These are phyloP conservation scores for Tetragnatha montana DNA, from an alignment of 2,888 invertebrate species.

Conservation along the genomic window DNA sequence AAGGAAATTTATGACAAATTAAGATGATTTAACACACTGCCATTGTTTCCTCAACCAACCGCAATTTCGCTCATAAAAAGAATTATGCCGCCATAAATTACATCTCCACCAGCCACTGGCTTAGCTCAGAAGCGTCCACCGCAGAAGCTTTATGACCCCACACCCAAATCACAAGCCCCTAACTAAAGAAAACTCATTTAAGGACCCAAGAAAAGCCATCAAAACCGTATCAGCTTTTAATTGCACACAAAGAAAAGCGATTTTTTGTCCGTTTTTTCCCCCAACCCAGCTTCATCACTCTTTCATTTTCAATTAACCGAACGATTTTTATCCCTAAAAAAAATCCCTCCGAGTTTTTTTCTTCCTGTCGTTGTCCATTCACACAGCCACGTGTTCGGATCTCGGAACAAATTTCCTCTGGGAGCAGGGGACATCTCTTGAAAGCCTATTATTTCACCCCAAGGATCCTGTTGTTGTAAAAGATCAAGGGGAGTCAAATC, in stretches of 20 bases:
- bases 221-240: not conserved
- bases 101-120: too few species aligned
- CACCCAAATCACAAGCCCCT: not conserved
- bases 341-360: not conserved
- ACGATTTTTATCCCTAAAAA: not conserved
- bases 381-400: slow-evolving; percentile 21
- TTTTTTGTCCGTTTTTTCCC: not conserved
- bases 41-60: too few species aligned
- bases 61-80: too few species aligned
- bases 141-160: too few species aligned
- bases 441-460: slow-evolving; percentile 64
- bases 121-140: too few species aligned
- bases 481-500: slow-evolving; percentile 48
- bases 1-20: too few species aligned
- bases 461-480: slow-evolving; percentile 62
- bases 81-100: too few species aligned
- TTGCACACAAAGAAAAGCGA: not conserved
- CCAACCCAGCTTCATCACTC: not conserved
- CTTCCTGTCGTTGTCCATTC: not conserved
- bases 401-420: slow-evolving; percentile 63
- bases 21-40: too few species aligned
- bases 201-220: not conserved
- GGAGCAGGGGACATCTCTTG: slow-evolving; percentile 30
- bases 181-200: not conserved
- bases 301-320: not conserved